These are phyloP conservation scores for Cyanistes caeruleus DNA, from an alignment of 2,113 vertebrate species.

Conservation along the genomic window DNA sequence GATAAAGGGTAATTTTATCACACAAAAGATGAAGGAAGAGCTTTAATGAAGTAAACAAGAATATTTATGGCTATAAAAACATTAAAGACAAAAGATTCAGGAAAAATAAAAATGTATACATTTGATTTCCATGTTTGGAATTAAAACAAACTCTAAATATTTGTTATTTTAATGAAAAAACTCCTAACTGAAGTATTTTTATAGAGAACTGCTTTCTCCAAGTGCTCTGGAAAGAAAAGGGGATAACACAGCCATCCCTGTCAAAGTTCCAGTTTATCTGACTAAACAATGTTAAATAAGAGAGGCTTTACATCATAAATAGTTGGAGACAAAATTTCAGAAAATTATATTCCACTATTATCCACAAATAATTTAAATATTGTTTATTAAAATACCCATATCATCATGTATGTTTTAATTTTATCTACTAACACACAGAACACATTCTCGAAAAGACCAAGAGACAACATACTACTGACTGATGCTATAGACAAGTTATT, in stretches of 20 bases:
- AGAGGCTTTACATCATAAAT: background rate
- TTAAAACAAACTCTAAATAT: background rate
- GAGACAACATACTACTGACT: background rate
- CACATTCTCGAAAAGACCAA: background rate
- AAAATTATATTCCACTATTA: background rate
- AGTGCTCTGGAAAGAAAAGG: background rate
- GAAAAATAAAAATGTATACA: background rate
- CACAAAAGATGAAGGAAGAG: background rate
- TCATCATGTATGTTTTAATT: background rate
- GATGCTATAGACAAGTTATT: background rate
- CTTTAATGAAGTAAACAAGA: background rate
- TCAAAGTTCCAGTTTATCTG: background rate
- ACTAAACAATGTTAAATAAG: background rate
- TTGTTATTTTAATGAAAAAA: background rate
- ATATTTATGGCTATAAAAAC: background rate
- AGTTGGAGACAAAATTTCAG: background rate
- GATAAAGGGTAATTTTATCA: background rate
- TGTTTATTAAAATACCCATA: background rate
- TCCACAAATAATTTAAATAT: background rate
- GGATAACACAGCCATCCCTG: background rate
- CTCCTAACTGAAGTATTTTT: background rate
- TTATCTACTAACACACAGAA: background rate
- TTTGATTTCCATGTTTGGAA: background rate
- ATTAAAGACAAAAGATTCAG: background rate
- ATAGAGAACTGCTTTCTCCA: background rate